Base-by-base conservation (phyloP, 2,113 vertebrate species). In the Atractosteus spatula region DNA sequence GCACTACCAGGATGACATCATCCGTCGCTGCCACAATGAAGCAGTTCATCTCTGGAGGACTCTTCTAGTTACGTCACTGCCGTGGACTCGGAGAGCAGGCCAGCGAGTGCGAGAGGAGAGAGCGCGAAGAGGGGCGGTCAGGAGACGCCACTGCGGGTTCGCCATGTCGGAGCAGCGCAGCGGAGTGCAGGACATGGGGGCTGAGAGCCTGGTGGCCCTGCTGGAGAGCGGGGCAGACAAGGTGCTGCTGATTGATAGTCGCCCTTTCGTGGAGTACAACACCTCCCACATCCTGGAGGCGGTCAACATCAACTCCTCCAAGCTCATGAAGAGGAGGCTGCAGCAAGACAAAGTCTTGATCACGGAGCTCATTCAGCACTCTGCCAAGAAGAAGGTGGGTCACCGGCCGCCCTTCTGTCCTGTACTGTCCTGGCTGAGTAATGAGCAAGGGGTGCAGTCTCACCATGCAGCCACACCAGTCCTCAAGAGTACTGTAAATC, bases 271-370 rank as follows among this genome's bases (percentile, higher is more conserved):
- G 91, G 97, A 99, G 66, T 98, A 93, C 87, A 98, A 98, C 81
- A 82, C 94, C 0, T 92, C 94, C 7, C 97, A 97, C 88, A 93
- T 99, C 88, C 88, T 98, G 87, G 95, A 97, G 83, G 96, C 97
- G 11, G 90, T 98, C 78, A 98, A 96, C 76, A 94, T 98, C 81
- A 96, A 98, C 92, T 96, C 96, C 85, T 99, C 97, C 83, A 98
- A 97, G 86, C 94, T 99, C 68, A 97, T 99, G 95, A 98, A 96
- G 88, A 91, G 97, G 78, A 89, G 97, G 83, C 89, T 99, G 83
- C 96, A 96, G 83, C 97, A 98, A 87, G 97, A 98, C 89, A 98
- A 98, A 71, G 94, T 98, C 78, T 84, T 95, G 86, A 96, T 99
- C 78, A 81, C 90, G 0, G 97, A 99, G 74, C 95, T 99, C 66